phyloP scores from a whole-genome alignment of 1,140 invertebrate species.

The Rhizoglyphus robini region DNA sequence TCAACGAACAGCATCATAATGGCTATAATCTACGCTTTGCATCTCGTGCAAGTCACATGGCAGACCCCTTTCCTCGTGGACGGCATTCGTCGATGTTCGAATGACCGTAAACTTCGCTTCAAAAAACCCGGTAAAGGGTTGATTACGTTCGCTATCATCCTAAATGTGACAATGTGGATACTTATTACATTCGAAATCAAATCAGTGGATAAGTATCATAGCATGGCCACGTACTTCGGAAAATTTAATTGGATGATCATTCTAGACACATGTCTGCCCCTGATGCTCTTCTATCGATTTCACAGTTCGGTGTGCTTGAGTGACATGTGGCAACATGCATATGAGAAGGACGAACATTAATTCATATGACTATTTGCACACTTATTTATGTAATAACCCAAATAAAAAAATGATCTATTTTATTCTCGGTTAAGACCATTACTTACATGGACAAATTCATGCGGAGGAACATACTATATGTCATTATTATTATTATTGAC shows the following conservation, averaged over 20 bases:
- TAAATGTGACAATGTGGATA: slow-evolving; percentile 65
- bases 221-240: slow-evolving; percentile 51
- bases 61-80: slow-evolving; percentile 64
- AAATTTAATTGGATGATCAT: slow-evolving; percentile 55
- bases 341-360: slow-evolving; percentile 36
- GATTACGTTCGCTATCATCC: slow-evolving; percentile 60
- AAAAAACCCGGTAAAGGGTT: slow-evolving; percentile 61
- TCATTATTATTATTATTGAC: not conserved
- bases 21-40: not conserved
- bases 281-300: slow-evolving; percentile 68
- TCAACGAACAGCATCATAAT: slow-evolving; percentile 31
- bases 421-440: too few relatives aligned
- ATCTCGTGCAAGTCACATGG: slow-evolving; percentile 30
- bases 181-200: slow-evolving; percentile 65
- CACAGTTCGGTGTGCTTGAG: slow-evolving; percentile 70
- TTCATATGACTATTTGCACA: not conserved
- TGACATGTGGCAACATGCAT: slow-evolving; percentile 68
- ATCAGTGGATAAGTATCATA: slow-evolving; percentile 44
- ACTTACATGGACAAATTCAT: too few relatives aligned
- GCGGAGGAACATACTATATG: too few relatives aligned
- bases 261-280: slow-evolving; percentile 55
- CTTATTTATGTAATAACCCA: too few relatives aligned
- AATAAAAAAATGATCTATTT: too few relatives aligned
- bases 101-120: slow-evolving; percentile 45
- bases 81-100: slow-evolving; percentile 53